Base-by-base conservation (phyloP, 2,888 invertebrate genomes). In the Netelia virgata region DNA sequence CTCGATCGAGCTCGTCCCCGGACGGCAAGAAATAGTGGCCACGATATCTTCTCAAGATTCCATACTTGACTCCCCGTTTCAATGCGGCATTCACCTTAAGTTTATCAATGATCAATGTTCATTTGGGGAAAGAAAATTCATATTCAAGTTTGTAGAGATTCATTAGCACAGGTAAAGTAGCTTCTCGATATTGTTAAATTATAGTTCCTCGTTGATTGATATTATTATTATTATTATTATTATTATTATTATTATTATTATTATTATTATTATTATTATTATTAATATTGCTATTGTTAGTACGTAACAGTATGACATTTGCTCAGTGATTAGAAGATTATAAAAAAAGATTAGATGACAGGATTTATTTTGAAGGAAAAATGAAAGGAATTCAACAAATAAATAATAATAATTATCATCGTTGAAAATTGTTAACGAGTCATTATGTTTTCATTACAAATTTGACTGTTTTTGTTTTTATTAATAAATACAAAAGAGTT, bases 1-100 rank as follows among this genome's bases (percentile, higher is more conserved):
- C 91, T 3, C 91, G 90, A 41, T 91, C 88, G 72, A 89, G 55
- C 75, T 91, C 91, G 74, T 92, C 88, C 20, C 86, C 88, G 6
- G 85, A 87, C 3, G 91, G 89, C 43, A 92, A 88, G 41, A 88
- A 92, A 86, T 92, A 92, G 47, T 91, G 90, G 1, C 92, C 91
- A 0, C 91, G 89, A 72, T 87, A 87, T 79, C 87, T 89, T 76
- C 86, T 84, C 11, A 92, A 78, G 86, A 92, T 90, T 23, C 92
- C 92, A 41, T 90, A 91, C 36, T 92, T 86, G 3, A 92, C 88
- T 0, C 92, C 92, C 3, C 89, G 87, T 73, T 88, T 88, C 78
- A 92, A 72, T 0, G 88, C 90, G 3, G 90, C 53, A 16, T 89
- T 90, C 9, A 92, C 91, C 92, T 92, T 72, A 61, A 47, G 47